These are phyloP conservation scores for Thalassarche chlororhynchos DNA, from an alignment of 2,113 vertebrate species.

Conservation along the genomic window DNA sequence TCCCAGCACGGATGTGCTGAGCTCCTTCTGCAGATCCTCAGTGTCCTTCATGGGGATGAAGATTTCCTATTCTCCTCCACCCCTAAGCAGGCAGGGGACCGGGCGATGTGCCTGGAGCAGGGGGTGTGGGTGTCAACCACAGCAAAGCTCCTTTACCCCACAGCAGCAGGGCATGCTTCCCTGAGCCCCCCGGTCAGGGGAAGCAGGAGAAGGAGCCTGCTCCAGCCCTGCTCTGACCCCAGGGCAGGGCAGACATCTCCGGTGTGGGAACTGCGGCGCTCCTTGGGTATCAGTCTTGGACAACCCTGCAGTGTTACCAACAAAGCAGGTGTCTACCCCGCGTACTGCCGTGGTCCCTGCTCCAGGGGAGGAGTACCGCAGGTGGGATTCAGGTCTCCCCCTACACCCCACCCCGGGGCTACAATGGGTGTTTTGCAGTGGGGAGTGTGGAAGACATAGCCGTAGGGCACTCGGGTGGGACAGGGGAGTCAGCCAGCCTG, in stretches of 20 bases:
- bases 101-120: accelerated
- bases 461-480: neutral
- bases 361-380: accelerated
- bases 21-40: neutral
- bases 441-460: neutral
- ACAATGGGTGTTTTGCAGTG: neutral
- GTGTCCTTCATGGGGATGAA: neutral
- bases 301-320: neutral
- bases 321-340: accelerated
- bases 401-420: accelerated
- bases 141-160: neutral
- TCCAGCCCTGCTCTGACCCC: neutral
- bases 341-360: accelerated
- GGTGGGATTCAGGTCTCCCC: neutral
- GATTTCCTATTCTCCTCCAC: neutral
- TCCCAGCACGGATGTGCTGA: accelerated
- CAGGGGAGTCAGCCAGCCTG: neutral
- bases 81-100: neutral
- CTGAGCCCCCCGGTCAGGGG: too few relatives aligned
- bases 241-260: neutral
- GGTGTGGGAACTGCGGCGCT: neutral
- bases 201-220: neutral
- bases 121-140: neutral
- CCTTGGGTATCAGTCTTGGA: neutral
- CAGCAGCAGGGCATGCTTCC: neutral